phyloP scores from a whole-genome alignment of 1,140 invertebrate genomes.

The Heliconius hewitsoni region DNA sequence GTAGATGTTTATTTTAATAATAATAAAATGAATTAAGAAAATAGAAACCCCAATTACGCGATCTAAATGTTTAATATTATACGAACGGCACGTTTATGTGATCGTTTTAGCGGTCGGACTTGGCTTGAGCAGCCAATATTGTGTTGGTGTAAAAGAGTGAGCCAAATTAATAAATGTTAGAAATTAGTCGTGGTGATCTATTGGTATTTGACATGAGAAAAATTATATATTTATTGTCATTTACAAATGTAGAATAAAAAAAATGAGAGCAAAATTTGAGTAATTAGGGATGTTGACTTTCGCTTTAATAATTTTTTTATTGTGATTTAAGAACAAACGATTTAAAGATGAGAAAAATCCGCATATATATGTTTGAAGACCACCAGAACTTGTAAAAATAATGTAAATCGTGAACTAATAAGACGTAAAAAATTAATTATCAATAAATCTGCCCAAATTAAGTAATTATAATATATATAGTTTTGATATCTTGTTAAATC shows the following conservation, averaged over 20 bases:
- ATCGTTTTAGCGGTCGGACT: not conserved
- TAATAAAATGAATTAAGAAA: conserved; percentile 3
- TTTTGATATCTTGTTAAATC: too few relatives aligned
- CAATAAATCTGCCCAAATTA: too few relatives aligned
- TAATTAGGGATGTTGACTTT: conserved; percentile 4
- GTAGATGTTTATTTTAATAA: not conserved
- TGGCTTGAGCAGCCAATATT: not conserved
- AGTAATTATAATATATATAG: too few relatives aligned
- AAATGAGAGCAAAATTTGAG: not conserved
- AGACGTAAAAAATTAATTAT: not conserved
- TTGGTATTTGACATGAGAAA: not conserved
- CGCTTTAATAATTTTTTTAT: not conserved
- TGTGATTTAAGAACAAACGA: not conserved
- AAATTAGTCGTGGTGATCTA: not conserved
- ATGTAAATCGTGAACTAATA: not conserved
- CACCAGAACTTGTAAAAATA: too few relatives aligned
- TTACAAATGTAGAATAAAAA: not conserved
- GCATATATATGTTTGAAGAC: not conserved
- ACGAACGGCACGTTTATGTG: not conserved
- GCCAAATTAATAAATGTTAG: not conserved
- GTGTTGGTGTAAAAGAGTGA: not conserved
- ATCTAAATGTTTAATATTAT: not conserved
- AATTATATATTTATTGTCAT: not conserved
- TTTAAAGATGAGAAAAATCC: not conserved
- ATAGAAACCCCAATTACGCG: not conserved